Base-by-base conservation (phyloP, 2,888 invertebrate species). In the Cheiracanthium punctorium region DNA sequence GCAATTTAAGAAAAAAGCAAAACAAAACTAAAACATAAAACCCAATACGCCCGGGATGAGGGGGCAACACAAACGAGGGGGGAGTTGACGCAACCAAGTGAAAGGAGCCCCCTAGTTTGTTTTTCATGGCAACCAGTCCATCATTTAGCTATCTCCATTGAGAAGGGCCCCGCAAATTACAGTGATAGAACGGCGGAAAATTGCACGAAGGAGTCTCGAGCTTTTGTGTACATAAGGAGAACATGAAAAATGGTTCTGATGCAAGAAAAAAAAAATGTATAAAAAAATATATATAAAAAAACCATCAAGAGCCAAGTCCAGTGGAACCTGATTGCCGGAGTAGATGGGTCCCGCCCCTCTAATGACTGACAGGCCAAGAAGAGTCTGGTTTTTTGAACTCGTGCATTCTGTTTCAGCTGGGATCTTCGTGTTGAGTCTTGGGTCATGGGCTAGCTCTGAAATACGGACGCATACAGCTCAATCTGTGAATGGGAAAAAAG, bases 181-280 rank as follows among this genome's bases (percentile, higher is more conserved):
- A 74, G 72, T 85, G 79, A 85, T 85, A 71, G 64, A 76, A 67
- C 64, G 43, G 37, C 37, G 29, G 79, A 79, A 79, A 85, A 85
- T 79, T 79, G 58, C 73, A 77, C 67, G 67, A 58, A 24, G 58
- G 65, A 52, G 37, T 37, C 74, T 52, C 30, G 24, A 70, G 72
- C 84, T 74, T 85, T 85, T 85, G 84, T 85, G 84, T 85, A 85
- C 84, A 85, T 85, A 85, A 79, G 82, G 70, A 75, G 73, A 58
- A 71, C 82, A 85, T 85, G 84, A 85, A 85, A 84, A 85, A 85
- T 85, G 73, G 72, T 43, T 84, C 72, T 77, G 33, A 67, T 32
- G 33, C 20, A 69, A 33, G 30, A 33, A 69, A 33, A 33, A 20
- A 69, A 69, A 28, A 64, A 20, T 64, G n/a, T n/a, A n/a, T n/a